Conservation (phyloP, 2,797 vertebrate genomes). For the Linurgus olivaceus region DNA sequence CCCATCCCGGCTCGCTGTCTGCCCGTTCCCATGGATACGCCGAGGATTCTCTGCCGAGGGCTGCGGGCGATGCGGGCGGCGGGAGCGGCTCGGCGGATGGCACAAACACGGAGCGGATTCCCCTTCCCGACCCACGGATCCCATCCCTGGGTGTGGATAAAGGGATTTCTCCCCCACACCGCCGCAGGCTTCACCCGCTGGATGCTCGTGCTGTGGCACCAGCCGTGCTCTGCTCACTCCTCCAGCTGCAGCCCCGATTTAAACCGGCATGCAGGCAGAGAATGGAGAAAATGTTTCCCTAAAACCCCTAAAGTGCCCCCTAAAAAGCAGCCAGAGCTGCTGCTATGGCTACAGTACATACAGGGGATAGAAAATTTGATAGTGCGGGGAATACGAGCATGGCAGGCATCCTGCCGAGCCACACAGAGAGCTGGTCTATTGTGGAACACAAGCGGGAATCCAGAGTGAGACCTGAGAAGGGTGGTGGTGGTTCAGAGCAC, state of each 20-base stretch:
- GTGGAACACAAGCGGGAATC: not conserved
- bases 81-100: conserved; percentile 61
- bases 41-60: conserved; percentile 48
- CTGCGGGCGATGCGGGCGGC: not conserved
- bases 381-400: not conserved
- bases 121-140: conserved; percentile 47
- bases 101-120: conserved; percentile 52
- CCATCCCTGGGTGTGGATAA: not conserved
- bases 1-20: not conserved
- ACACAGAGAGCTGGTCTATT: not conserved
- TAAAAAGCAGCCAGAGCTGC: not conserved
- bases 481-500: not conserved
- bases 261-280: not conserved
- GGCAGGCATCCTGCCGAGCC: not conserved
- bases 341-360: not conserved
- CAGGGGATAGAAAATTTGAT: not conserved
- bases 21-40: conserved; percentile 77
- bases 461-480: not conserved
- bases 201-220: not conserved
- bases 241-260: not conserved
- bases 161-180: not conserved
- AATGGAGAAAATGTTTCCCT: not conserved
- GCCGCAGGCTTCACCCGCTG: not conserved
- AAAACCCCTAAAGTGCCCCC: rapidly evolving
- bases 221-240: not conserved